Base-by-base conservation (phyloP, 2,797 vertebrate genomes). In the Propithecus perrieri region DNA sequence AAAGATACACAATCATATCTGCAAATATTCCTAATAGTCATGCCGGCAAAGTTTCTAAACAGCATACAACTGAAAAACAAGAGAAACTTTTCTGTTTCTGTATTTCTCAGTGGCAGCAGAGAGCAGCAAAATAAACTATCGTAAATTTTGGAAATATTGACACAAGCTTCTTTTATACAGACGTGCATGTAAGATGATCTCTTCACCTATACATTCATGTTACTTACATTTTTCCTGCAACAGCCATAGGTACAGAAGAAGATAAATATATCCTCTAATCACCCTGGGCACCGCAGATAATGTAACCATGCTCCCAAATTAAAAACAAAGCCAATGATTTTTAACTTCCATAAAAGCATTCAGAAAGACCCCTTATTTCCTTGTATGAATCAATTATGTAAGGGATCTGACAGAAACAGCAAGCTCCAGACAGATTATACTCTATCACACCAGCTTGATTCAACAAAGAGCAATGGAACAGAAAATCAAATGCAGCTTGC, bases 401-500 rank as follows among this genome's bases (percentile, higher is more conserved):
- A 78, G 65, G 35, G 43, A 98, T 55, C 89, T 96, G 78, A 84
- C 97, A 92, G 46, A 97, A 93, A 12, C 8, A 17, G 69, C 4
- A 72, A 97, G 93, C 93, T 93, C 86, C n/a, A 80, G 86, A 88
- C 87, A 87, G 94, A 93, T 8, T 18, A 65, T n/a, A 50, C 89
- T 67, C 71, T 24, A 28, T 48, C 97, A 98, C 88, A 76, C 48
- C 89, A 88, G 95, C 87, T 95, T 1, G 38, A 89, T 61, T 95
- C 96, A 76, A 97, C 59, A 30, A 91, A 76, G 95, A 79, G 79
- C 96, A 67, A 78, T 59, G 33, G 87, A 83, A 97, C 13, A 94
- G 97, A 92, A 96, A 94, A 91, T 97, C 97, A 95, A 67, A 88
- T 69, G 97, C 95, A 83, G 98, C 96, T 93, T 57, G 97, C 91